Percentiles rank a stretch among this genome's conserved stretches.
Evolutionary conservation across 2,113 vertebrate genomes (phyloP).

Genomic region (Spermophilus dauricus): DNA sequence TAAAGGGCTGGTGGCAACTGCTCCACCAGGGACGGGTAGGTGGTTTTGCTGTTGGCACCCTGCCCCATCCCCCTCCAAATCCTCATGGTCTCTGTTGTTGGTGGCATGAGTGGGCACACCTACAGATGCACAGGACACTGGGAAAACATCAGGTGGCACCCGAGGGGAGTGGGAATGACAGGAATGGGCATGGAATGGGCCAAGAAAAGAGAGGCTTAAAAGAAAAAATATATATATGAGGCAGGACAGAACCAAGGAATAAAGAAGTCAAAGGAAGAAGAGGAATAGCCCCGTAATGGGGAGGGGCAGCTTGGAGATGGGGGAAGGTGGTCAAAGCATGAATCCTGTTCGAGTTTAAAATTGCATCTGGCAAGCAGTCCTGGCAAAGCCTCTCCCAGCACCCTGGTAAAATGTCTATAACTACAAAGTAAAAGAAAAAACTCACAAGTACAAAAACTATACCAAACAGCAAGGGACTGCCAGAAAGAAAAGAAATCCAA

Average conservation of each 20-base stretch:
- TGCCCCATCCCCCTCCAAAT: background rate
- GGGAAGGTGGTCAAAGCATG: background rate
- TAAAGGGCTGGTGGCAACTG: background rate
- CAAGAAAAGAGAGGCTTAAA: background rate
- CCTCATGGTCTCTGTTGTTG: background rate
- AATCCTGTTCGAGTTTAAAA: conserved; percentile 7
- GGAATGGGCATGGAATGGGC: accelerated
- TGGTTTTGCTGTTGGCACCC: no score
- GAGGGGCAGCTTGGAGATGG: background rate
- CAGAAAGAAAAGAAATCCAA: background rate
- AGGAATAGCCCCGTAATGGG: background rate
- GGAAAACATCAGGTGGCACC: background rate
- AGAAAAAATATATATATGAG: background rate
- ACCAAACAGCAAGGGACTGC: background rate
- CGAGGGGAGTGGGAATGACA: background rate
- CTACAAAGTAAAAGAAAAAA: conserved; percentile 20
- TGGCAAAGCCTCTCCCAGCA: background rate
- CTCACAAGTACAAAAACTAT: background rate
- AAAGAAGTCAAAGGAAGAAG: background rate
- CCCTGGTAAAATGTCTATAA: background rate
- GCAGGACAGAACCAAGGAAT: background rate
- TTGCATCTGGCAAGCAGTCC: background rate
- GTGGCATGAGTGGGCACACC: background rate
- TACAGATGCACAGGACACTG: background rate
- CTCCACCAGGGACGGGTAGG: background rate